These are phyloP conservation scores for Drosophila nigricruria DNA, from an alignment of 2,888 invertebrate genomes.

Conservation along the genomic window DNA sequence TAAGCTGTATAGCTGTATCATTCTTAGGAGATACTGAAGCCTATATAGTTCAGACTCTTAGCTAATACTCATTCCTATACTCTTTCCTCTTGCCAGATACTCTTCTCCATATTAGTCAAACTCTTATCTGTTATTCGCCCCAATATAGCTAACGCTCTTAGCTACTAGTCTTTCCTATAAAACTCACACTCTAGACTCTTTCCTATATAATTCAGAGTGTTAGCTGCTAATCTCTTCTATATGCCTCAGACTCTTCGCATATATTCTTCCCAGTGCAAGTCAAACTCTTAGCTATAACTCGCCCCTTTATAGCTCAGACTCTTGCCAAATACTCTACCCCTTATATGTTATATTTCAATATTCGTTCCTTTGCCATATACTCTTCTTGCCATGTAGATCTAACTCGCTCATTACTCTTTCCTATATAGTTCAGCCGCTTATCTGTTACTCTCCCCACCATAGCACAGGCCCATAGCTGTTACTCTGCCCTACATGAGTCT, in stretches of 20 bases:
- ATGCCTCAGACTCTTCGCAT: background rate
- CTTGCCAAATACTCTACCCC: background rate
- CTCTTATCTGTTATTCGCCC: too few species aligned
- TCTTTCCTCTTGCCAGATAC: too few species aligned
- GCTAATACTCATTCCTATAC: background rate
- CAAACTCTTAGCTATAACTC: background rate
- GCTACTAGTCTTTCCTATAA: too few species aligned
- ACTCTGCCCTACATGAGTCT: background rate
- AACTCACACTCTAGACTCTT: too few species aligned
- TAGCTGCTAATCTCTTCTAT: background rate
- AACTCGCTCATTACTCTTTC: too few species aligned
- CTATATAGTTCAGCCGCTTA: background rate
- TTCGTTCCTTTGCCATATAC: too few species aligned
- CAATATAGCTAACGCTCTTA: too few species aligned
- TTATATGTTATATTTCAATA: too few species aligned
- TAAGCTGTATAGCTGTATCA: background rate
- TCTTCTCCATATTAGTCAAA: background rate
- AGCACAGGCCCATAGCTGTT: background rate
- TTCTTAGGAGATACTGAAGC: background rate
- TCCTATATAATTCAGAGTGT: background rate
- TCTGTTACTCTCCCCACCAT: background rate
- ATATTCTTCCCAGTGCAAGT: background rate
- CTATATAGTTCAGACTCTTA: background rate
- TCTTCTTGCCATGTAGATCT: too few species aligned
- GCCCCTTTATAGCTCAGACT: background rate